These are phyloP conservation scores for Acrocyrtus sp. DNA, from an alignment of 2,888 invertebrate species.

Conservation along the genomic window DNA sequence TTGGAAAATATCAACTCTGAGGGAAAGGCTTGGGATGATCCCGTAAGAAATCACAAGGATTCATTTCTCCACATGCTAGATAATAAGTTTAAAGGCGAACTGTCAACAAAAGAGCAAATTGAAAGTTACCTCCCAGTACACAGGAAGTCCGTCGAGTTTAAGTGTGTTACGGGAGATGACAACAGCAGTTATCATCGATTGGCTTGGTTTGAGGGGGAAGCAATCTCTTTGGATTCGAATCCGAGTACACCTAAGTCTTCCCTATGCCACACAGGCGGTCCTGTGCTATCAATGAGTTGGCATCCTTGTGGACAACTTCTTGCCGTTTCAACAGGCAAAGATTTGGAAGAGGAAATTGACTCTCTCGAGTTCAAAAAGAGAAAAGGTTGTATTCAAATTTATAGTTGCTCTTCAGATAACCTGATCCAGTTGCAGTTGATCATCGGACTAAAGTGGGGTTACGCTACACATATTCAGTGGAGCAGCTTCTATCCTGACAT, in stretches of 20 bases:
- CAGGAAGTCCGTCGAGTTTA: conserved; percentile 35
- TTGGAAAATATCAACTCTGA: conserved; percentile 22
- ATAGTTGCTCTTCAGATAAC: conserved; percentile 25
- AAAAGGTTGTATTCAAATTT: conserved; percentile 52
- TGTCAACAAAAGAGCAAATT: not conserved
- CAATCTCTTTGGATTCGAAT: conserved; percentile 8
- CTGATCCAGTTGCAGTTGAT: conserved; percentile 39
- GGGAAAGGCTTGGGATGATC: conserved; percentile 48
- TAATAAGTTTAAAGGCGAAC: conserved; percentile 1
- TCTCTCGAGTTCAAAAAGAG: not conserved
- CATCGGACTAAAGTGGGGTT: conserved; percentile 52
- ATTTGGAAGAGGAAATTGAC: conserved; percentile 42
- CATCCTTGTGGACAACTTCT: conserved; percentile 59
- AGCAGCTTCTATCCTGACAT: conserved; percentile 51
- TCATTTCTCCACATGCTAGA: conserved; percentile 16
- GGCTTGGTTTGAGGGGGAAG: conserved; percentile 57
- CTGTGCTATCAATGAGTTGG: conserved; percentile 55
- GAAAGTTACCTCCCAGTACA: conserved; percentile 29
- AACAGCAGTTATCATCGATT: conserved; percentile 43
- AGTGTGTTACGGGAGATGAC: not conserved
- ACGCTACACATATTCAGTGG: conserved; percentile 58
- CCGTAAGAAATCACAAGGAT: conserved; percentile 21
- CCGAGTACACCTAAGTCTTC: not conserved
- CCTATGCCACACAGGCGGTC: conserved; percentile 51
- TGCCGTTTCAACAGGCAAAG: conserved; percentile 50